Evolutionary conservation across 64 coral and sea anemone species (phyloP).

Genomic region (Exaiptasia diaphana): DNA sequence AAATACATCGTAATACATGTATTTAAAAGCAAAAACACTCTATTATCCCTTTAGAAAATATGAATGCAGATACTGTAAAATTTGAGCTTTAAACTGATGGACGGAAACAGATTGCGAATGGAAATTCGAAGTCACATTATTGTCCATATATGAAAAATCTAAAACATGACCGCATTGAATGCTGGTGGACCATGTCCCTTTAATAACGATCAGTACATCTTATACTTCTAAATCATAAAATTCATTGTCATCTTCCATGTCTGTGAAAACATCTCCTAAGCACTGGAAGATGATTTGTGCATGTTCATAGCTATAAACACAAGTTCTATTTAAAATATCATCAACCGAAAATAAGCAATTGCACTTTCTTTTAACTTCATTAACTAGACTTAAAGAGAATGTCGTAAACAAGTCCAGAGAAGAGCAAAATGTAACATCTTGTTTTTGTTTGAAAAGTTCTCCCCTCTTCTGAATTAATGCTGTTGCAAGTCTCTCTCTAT

Average conservation of each 20-base stretch:
- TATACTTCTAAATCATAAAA: background rate
- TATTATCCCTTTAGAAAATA: too few relatives aligned
- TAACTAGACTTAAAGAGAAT: conserved; percentile 7
- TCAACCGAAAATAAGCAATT: conserved; percentile 19
- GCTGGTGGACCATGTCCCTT: too few relatives aligned
- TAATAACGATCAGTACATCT: background rate
- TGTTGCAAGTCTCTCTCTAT: background rate
- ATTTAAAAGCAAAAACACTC: too few relatives aligned
- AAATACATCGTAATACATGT: too few relatives aligned
- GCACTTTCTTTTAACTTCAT: conserved; percentile 2
- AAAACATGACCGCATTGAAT: too few relatives aligned
- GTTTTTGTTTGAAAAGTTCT: background rate
- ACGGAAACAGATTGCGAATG: too few relatives aligned
- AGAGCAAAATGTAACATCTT: background rate
- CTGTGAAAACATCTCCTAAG: background rate
- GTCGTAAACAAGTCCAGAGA: background rate
- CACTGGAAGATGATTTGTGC: conserved; percentile 8
- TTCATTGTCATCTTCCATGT: conserved; percentile 7
- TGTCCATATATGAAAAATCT: too few relatives aligned
- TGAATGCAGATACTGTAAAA: too few relatives aligned
- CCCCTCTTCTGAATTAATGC: too few relatives aligned
- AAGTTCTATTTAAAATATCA: conserved; percentile 1
- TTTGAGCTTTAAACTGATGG: too few relatives aligned
- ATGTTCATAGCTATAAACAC: conserved; percentile 21
- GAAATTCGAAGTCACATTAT: too few relatives aligned